Conservation (phyloP, 2,113 vertebrate species). For the Suricata suricatta region DNA sequence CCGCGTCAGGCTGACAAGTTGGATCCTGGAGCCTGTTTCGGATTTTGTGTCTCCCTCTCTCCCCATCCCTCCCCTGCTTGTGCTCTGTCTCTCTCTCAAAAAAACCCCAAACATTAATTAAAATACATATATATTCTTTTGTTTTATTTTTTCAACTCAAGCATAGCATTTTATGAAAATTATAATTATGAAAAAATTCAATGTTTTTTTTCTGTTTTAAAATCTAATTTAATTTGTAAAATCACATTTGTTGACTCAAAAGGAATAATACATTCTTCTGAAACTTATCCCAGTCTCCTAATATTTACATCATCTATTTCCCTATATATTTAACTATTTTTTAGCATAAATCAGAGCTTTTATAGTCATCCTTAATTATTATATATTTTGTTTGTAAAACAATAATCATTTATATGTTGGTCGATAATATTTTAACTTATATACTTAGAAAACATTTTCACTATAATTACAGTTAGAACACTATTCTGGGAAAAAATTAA, state of each 20-base stretch:
- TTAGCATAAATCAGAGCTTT: conserved; percentile 37
- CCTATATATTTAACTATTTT: not conserved
- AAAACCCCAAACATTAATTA: too few relatives aligned
- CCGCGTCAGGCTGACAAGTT: too few relatives aligned
- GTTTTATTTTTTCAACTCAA: conserved; percentile 54
- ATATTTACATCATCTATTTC: conserved; percentile 21
- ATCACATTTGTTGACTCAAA: conserved; percentile 38
- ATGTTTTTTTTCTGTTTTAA: conserved; percentile 27
- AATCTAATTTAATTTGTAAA: conserved; percentile 37
- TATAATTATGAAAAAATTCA: conserved; percentile 45
- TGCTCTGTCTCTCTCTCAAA: too few relatives aligned
- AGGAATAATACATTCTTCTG: not conserved
- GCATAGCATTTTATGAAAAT: conserved; percentile 16
- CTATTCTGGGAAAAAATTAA: not conserved
- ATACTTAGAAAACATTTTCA: not conserved
- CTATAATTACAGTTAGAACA: not conserved
- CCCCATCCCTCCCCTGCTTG: too few relatives aligned
- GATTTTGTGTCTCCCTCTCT: too few relatives aligned
- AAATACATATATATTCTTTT: not conserved
- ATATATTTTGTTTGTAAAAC: not conserved
- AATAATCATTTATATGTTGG: not conserved
- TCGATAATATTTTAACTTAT: conserved; percentile 23
- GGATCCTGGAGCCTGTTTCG: too few relatives aligned
- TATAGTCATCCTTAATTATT: conserved; percentile 36
- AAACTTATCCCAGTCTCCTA: conserved; percentile 16